phyloP scores from a whole-genome alignment of 2,888 invertebrate genomes.

The Auanema freiburgensis region DNA sequence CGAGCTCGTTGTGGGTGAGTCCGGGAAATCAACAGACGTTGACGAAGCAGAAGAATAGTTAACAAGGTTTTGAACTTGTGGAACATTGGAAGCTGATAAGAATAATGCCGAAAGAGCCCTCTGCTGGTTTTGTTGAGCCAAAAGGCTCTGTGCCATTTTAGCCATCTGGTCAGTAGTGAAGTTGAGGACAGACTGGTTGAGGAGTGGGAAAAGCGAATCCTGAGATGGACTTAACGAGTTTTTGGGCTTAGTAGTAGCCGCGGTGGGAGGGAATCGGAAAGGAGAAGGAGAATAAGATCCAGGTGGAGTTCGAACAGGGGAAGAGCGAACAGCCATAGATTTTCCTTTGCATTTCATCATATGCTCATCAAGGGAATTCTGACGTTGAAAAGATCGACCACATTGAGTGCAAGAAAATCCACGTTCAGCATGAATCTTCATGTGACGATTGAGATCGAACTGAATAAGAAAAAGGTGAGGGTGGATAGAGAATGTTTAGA shows the following conservation, averaged over 20 bases:
- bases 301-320: neutral
- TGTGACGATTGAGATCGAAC: slow-evolving; percentile 61
- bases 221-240: neutral
- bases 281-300: neutral
- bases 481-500: neutral
- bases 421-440: slow-evolving; percentile 64
- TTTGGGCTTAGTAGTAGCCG: slow-evolving; percentile 18
- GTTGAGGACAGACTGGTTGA: slow-evolving; percentile 13
- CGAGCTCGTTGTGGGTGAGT: slow-evolving; percentile 9
- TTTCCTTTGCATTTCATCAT: slow-evolving; percentile 52
- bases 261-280: slow-evolving; percentile 23
- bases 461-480: slow-evolving; percentile 11
- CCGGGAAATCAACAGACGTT: slow-evolving; percentile 3
- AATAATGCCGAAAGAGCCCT: slow-evolving; percentile 19
- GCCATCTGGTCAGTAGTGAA: slow-evolving; percentile 31
- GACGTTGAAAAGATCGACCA: slow-evolving; percentile 56
- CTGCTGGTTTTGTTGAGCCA: slow-evolving; percentile 31
- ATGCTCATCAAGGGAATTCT: slow-evolving; percentile 54
- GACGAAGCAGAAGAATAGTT: neutral
- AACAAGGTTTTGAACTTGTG: neutral
- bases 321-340: slow-evolving; percentile 2
- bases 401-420: slow-evolving; percentile 54
- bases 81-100: neutral
- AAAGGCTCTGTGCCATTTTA: slow-evolving; percentile 32
- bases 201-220: slow-evolving; percentile 15